phyloP scores from a whole-genome alignment of 2,113 vertebrate genomes.

The Ceyx melanurus region DNA sequence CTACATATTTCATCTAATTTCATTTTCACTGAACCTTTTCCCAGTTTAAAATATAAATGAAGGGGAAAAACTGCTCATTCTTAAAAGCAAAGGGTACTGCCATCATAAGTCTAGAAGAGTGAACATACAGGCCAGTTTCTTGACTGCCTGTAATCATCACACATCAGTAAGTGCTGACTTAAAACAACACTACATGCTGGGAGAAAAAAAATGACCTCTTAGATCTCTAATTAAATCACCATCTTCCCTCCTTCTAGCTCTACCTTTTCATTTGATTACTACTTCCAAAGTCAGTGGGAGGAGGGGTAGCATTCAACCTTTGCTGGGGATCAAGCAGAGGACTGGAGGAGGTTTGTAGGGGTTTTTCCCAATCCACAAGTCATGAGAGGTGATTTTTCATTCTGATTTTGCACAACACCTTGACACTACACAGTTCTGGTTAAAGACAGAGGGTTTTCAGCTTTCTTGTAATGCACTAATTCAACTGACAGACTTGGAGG shows the following conservation, averaged over 20 bases:
- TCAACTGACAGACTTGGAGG: neutral
- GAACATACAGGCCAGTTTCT: neutral
- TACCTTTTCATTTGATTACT: neutral
- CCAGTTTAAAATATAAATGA: neutral
- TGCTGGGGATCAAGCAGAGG: neutral
- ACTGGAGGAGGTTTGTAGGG: neutral
- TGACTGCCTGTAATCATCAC: neutral
- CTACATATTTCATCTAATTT: neutral
- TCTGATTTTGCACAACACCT: neutral
- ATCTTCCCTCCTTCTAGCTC: neutral
- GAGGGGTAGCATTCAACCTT: neutral
- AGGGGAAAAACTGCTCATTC: neutral
- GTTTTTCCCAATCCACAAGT: neutral
- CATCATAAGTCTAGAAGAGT: fast-evolving
- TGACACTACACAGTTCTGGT: neutral
- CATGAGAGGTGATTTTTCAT: neutral
- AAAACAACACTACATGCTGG: neutral
- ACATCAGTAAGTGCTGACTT: neutral
- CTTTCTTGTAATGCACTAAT: neutral
- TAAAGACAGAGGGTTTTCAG: neutral
- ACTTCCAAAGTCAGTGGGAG: slow-evolving; percentile 1
- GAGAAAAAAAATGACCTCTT: neutral
- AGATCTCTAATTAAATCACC: slow-evolving; percentile 28
- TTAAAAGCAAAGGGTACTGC: neutral
- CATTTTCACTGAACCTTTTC: neutral